These are phyloP conservation scores for Dermolepida albohirtum DNA, from an alignment of 2,888 invertebrate species.

Conservation along the genomic window DNA sequence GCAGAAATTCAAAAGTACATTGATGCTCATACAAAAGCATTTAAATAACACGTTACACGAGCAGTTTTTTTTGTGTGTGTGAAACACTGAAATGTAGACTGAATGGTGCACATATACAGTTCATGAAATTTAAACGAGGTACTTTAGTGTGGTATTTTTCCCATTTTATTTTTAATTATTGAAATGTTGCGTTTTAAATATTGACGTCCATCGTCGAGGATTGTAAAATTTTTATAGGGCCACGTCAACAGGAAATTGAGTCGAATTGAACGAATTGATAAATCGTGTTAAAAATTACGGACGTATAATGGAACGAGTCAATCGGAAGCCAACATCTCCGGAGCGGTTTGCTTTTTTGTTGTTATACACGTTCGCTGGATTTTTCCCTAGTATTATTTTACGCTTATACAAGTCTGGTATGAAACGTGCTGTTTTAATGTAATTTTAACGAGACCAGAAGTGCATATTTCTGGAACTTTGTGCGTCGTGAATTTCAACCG, in stretches of 20 bases:
- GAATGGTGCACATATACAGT: conserved; percentile 33
- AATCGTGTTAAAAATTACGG: conserved; percentile 62
- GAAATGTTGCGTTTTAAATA: conserved; percentile 43
- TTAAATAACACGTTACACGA: conserved; percentile 50
- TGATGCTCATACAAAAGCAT: conserved; percentile 51
- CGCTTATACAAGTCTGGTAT: conserved; percentile 57
- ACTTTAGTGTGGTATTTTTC: conserved; percentile 48
- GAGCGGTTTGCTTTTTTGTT: conserved; percentile 13
- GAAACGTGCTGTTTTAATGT: conserved; percentile 63
- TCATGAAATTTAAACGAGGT: conserved; percentile 27
- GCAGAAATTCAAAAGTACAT: conserved; percentile 51
- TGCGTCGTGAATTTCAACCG: conserved; percentile 54
- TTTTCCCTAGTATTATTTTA: conserved; percentile 57
- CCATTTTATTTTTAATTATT: conserved; percentile 52
- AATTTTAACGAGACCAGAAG: conserved; percentile 62
- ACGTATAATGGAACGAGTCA: conserved; percentile 57
- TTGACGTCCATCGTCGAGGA: conserved; percentile 39
- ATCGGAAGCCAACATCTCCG: conserved; percentile 35
- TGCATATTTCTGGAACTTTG: conserved; percentile 57
- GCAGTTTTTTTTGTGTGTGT: conserved; percentile 20
- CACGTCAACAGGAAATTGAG: conserved; percentile 59
- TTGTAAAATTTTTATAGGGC: conserved; percentile 50
- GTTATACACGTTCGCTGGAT: conserved; percentile 49
- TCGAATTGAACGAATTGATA: conserved; percentile 61
- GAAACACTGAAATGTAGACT: background rate